Evolutionary conservation across 1,140 invertebrate genomes (phyloP).

Genomic region (Diorhabda sublineata): DNA sequence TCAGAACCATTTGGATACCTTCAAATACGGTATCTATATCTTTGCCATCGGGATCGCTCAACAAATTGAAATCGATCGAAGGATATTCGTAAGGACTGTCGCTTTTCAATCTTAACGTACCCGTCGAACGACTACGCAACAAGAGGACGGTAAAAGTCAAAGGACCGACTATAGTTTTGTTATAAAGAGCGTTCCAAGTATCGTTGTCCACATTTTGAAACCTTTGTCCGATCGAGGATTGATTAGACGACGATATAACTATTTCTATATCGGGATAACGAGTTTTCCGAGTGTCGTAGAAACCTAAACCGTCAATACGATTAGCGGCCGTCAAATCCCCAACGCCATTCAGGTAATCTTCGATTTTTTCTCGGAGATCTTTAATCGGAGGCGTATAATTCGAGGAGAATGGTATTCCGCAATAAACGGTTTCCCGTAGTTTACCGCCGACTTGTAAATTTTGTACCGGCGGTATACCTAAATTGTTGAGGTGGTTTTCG

Average conservation of each 20-base stretch:
- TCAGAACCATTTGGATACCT: conserved; percentile 47
- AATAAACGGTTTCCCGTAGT: conserved; percentile 2
- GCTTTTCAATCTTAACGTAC: conserved; percentile 61
- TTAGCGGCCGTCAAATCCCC: conserved; percentile 6
- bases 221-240: neutral
- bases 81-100: conserved; percentile 71
- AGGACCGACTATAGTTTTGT: neutral
- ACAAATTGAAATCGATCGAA: conserved; percentile 72
- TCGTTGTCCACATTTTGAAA: conserved; percentile 1
- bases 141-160: neutral
- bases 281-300: neutral
- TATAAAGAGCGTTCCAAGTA: conserved; percentile 4
- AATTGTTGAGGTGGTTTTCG: conserved; percentile 45
- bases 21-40: conserved; percentile 50
- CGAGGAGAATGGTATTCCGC: conserved; percentile 7
- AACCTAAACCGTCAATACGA: neutral
- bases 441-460: conserved; percentile 52
- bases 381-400: neutral
- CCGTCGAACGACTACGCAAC: conserved; percentile 44
- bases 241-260: neutral
- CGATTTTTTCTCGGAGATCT: conserved; percentile 1
- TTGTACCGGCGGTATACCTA: conserved; percentile 43
- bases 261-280: conserved; percentile 4
- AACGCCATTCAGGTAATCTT: conserved; percentile 5
- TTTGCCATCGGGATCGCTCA: conserved; percentile 64